Base-by-base conservation (phyloP, 2,888 invertebrate species). In the Aphodius sticticus region DNA sequence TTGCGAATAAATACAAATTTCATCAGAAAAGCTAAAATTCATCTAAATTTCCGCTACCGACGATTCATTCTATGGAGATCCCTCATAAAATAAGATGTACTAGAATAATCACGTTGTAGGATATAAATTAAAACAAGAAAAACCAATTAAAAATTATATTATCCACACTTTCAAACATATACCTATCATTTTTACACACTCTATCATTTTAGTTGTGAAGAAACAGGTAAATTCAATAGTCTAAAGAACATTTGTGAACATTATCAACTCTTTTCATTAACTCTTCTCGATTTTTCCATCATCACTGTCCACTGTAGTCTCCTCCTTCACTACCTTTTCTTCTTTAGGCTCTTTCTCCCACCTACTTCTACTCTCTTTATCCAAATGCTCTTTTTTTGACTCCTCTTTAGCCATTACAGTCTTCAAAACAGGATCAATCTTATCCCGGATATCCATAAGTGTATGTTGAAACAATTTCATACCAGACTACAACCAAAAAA, bases 391-490 rank as follows among this genome's bases (percentile, higher is more conserved):
- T 79, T 86, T 86, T 38, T 82, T 81, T 9, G 86, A 85, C 38
- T 88, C 88, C 79, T 87, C 87, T 74, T 84, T 85, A 69, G 85
- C 85, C 53, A 86, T 83, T 7, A 86, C 87, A 76, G 85, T 86
- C 80, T 87, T 89, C 78, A 89, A 83, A 76, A 93, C 92, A 0
- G 92, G 92, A 82, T 92, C 92, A 16, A 92, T 92, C 87, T 92
- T 93, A 16, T 91, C 88, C 83, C 92, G 90, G 78, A 93, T 92
- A 82, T 92, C 92, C 84, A 91, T 92, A 83, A 95, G 88, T 0
- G 94, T 92, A 15, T 92, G 91, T 87, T 93, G 92, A 89, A 93
- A 95, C 85, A 93, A 91, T 87, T 94, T 93, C 0, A 94, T 92
- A 85, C 93, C 93, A 12, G 92, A 92, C 93, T 94, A 89, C n/a